Evolutionary conservation across 2,113 vertebrate species (phyloP), one percentile per base, ranked within the genome.

Genomic region (Propithecus coquereli): DNA sequence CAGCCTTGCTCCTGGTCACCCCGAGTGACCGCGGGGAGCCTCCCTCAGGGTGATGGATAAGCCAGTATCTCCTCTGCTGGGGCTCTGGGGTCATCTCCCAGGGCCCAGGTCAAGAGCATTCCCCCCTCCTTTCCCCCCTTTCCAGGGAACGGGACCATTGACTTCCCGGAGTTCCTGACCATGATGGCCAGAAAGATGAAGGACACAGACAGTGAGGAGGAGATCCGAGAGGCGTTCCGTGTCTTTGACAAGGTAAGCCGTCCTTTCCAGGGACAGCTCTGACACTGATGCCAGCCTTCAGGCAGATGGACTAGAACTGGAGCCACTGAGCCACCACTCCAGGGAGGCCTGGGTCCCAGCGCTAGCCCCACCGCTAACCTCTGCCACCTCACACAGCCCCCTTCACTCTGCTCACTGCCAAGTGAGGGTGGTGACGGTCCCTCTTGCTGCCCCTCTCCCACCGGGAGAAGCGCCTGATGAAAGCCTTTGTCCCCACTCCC

Each of bases 181-280:
- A 99, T 99, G 99, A 99, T 99, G 99, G 99, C 99, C 9, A 98
- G 99, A 70, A 99, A 99, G 98, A 99, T 99, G 99, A 99, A 99
- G 97, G 99, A 99, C 47, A 99, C 99, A 0, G 99, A 99, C 98
- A 99, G 99, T 0, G 99, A 99, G 98, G 99, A 99, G 98, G 99
- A 99, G 98, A 99, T 99, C 97, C 98, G 99, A 96, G 99, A 99
- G 98, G 99, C 99, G 1, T 99, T 99, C 98, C 98, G 99, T 47
- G 99, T 99, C 95, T 99, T 99, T 37, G 99, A 99, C 97, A 99
- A 99, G 98, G 99, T 99, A 73, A 40, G 87, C 18, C 1, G n/a
- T 0, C n/a, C 4, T 37, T 3, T 37, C n/a, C 45, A 40, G 0
- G 10, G 7, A 54, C 0, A 13, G 4, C 6, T 5, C 11, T 4